Evolutionary conservation across 2,113 vertebrate species (phyloP).

Genomic region (Progne subis): DNA sequence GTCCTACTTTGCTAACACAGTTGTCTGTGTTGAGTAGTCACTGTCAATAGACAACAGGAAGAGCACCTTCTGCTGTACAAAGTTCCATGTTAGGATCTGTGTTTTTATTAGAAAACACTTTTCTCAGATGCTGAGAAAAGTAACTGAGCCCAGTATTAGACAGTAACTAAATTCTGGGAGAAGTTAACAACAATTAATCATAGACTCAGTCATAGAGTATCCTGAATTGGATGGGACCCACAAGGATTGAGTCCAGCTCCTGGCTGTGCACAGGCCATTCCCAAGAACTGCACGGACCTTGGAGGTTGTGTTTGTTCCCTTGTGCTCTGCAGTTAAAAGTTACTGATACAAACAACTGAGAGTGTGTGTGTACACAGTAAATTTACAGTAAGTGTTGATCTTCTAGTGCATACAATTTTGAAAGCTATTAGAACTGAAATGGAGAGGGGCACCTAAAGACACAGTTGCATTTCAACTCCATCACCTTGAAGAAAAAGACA

Average conservation of each 20-base stretch:
- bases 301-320: background rate
- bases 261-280: background rate
- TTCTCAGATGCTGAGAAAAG: background rate
- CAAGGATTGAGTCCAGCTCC: background rate
- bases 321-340: background rate
- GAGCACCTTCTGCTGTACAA: background rate
- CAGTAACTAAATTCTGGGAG: background rate
- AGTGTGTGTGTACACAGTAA: background rate
- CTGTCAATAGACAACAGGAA: background rate
- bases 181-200: background rate
- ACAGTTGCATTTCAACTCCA: background rate
- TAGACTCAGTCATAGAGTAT: background rate
- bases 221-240: background rate
- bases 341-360: background rate
- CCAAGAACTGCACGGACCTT: background rate
- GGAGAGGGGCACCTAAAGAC: background rate
- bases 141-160: background rate
- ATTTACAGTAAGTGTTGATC: background rate
- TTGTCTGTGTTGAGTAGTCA: background rate
- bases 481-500: background rate
- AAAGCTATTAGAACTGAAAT: background rate
- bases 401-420: fast-evolving
- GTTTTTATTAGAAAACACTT: background rate
- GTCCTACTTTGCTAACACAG: background rate
- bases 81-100: background rate